These are phyloP conservation scores for Dendrolimus kikuchii DNA, from an alignment of 1,140 invertebrate species.

Conservation along the genomic window DNA sequence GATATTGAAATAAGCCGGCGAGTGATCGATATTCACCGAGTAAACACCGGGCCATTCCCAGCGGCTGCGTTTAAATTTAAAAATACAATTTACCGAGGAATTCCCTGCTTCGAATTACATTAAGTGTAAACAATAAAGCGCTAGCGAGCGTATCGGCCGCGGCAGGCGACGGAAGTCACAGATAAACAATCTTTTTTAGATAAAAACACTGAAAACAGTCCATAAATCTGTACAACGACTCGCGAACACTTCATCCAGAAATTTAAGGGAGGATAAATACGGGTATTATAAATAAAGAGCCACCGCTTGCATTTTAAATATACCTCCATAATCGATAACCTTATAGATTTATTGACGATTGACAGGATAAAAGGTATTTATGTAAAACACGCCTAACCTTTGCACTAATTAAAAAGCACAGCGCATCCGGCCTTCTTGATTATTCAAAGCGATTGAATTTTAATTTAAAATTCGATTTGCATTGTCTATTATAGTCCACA, in stretches of 20 bases:
- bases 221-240: conserved; percentile 43
- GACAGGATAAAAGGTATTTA: conserved; percentile 33
- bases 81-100: conserved; percentile 66
- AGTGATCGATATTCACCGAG: conserved; percentile 53
- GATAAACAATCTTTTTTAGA: conserved; percentile 70
- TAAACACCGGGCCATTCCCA: conserved; percentile 34
- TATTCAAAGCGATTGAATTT: conserved; percentile 52
- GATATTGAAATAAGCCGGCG: conserved; percentile 50
- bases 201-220: conserved; percentile 57
- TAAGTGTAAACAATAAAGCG: conserved; percentile 68
- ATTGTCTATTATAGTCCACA: conserved; percentile 40
- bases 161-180: conserved; percentile 61
- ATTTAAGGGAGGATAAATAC: conserved; percentile 27
- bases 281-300: conserved; percentile 6
- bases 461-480: conserved; percentile 60
- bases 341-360: conserved; percentile 8
- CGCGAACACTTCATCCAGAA: conserved; percentile 43
- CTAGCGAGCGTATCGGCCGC: conserved; percentile 59
- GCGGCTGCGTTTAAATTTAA: conserved; percentile 56
- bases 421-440: conserved; percentile 46
- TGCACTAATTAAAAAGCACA: conserved; percentile 58
- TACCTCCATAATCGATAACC: background rate
- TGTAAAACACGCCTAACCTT: conserved; percentile 43
- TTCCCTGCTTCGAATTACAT: conserved; percentile 70
- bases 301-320: too few species aligned